Evolutionary conservation across 2,888 invertebrate genomes (phyloP).

Genomic region (Luperina nickerlii): DNA sequence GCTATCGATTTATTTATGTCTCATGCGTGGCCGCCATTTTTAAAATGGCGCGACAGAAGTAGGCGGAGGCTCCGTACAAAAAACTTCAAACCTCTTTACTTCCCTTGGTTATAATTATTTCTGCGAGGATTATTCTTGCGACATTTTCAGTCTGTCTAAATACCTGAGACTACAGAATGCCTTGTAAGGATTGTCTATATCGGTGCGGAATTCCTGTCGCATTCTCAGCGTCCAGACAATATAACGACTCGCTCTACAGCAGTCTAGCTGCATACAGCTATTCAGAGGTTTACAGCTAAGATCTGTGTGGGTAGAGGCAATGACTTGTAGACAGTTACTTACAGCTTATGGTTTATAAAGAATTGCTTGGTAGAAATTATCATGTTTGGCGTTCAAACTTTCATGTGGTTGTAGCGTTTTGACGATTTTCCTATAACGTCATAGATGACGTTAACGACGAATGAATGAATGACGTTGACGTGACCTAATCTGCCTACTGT

Average conservation of each 20-base stretch:
- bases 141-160: slow-evolving; percentile 33
- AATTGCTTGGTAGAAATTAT: neutral
- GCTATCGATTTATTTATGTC: no score
- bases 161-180: slow-evolving; percentile 21
- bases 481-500: no score
- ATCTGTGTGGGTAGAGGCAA: neutral
- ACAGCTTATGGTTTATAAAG: slow-evolving; percentile 10
- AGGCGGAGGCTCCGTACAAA: no score
- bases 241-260: neutral
- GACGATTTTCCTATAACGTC: neutral
- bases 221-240: slow-evolving; percentile 43
- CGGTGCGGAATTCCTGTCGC: slow-evolving; percentile 35
- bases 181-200: slow-evolving; percentile 37
- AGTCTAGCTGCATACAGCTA: slow-evolving; percentile 10
- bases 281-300: neutral
- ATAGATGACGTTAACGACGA: no score
- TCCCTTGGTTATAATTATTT: neutral
- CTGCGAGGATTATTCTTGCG: neutral
- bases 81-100: no score
- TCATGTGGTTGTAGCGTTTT: neutral
- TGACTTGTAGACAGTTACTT: neutral
- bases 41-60: no score
- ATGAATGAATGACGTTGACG: no score
- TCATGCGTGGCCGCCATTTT: no score
- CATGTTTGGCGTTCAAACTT: neutral